Conservation (phyloP, 1,140 invertebrate species). For the Cotesia glomerata region DNA sequence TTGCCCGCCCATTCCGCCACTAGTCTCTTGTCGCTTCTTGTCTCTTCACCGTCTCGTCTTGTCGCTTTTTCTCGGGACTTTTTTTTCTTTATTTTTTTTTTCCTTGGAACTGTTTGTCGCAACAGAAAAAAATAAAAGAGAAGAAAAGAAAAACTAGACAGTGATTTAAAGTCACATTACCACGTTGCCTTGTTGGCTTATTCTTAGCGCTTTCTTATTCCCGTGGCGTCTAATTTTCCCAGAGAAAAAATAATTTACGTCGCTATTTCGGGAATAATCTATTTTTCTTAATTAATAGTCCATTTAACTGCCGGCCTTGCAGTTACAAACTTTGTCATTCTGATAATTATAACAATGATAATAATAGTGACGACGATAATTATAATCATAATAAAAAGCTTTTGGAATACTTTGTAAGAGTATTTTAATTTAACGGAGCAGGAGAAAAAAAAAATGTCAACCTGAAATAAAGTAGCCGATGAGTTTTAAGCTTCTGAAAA, state of each 20-base stretch:
- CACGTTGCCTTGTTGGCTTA: not conserved
- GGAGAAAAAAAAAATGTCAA: too few relatives aligned
- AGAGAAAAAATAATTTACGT: not conserved
- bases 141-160: conserved; percentile 4
- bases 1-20: conserved; percentile 33
- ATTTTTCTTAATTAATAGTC: conserved; percentile 19
- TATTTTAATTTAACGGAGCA: too few relatives aligned
- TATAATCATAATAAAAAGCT: too few relatives aligned
- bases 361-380: too few relatives aligned
- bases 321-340: too few relatives aligned
- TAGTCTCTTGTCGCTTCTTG: not conserved
- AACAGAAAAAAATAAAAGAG: too few relatives aligned
- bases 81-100: conserved; percentile 30
- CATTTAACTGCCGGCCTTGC: not conserved
- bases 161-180: conserved; percentile 28
- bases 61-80: not conserved
- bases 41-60: conserved; percentile 17
- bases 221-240: conserved; percentile 1
- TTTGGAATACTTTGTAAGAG: too few relatives aligned
- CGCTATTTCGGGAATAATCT: not conserved
- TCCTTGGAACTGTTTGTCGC: conserved; percentile 35
- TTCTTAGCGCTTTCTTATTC: not conserved
- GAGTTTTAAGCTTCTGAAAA: too few relatives aligned
- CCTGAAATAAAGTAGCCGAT: too few relatives aligned
- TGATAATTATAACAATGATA: too few relatives aligned